These are phyloP conservation scores for Anastatus disparis DNA, from an alignment of 1,140 invertebrate genomes.

Conservation along the genomic window DNA sequence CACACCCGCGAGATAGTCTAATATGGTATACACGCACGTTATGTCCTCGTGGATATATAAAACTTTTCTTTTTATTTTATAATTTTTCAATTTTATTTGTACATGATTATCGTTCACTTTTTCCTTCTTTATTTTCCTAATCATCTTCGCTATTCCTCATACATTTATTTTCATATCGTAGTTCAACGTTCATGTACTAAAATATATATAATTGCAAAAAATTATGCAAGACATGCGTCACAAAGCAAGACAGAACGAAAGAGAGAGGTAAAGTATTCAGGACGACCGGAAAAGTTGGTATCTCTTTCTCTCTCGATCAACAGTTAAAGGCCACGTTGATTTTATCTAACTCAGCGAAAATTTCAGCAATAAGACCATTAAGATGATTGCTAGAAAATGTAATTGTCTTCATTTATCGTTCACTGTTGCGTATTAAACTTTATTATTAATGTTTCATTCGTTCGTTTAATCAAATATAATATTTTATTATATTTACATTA, in stretches of 20 bases:
- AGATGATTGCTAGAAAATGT: too few species aligned
- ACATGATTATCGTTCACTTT: neutral
- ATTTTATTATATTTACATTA: too few species aligned
- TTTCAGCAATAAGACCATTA: neutral
- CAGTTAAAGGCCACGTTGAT: neutral
- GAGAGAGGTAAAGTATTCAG: neutral
- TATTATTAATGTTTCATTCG: too few species aligned
- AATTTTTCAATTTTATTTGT: neutral
- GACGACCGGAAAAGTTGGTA: slow-evolving; percentile 7
- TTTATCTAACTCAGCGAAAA: slow-evolving; percentile 1
- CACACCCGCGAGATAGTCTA: slow-evolving; percentile 32
- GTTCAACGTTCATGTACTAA: too few species aligned
- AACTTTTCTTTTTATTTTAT: slow-evolving; percentile 27
- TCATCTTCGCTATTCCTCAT: neutral
- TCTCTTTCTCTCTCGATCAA: neutral
- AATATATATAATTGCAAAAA: too few species aligned
- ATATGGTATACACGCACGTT: slow-evolving; percentile 35
- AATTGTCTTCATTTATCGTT: too few species aligned
- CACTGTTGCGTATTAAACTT: too few species aligned
- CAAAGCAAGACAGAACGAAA: neutral
- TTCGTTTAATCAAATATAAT: too few species aligned
- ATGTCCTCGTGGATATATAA: slow-evolving; percentile 12
- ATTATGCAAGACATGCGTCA: too few species aligned
- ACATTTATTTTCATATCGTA: too few species aligned
- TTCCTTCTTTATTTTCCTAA: neutral